phyloP scores from a whole-genome alignment of 2,113 vertebrate species.

The Hyaena hyaena region DNA sequence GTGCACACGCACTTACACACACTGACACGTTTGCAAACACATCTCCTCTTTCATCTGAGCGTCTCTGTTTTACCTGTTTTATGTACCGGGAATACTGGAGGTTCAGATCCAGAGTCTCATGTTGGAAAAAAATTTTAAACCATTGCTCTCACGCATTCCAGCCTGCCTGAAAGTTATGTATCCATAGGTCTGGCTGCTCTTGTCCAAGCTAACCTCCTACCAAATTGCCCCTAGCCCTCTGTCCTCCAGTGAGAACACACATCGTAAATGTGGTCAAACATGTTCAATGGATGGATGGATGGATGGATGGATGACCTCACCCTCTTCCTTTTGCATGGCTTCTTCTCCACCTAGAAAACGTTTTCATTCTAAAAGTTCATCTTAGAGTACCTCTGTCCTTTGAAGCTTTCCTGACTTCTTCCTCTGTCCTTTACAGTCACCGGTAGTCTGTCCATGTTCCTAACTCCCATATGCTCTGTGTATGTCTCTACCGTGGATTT shows the following conservation, averaged over 20 bases:
- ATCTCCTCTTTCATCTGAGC: not conserved
- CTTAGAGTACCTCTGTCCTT: not conserved
- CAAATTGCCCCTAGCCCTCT: not conserved
- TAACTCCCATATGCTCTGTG: rapidly evolving
- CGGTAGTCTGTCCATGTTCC: rapidly evolving
- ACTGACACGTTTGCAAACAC: no score
- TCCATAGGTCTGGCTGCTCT: not conserved
- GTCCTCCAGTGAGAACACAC: rapidly evolving
- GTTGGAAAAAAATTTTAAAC: not conserved
- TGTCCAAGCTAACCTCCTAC: not conserved
- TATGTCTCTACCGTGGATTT: rapidly evolving
- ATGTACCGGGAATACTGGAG: not conserved
- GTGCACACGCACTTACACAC: not conserved
- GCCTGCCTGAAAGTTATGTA: not conserved
- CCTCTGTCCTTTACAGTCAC: not conserved
- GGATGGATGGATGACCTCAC: not conserved
- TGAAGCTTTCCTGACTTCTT: no score
- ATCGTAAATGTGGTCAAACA: no score
- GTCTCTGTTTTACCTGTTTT: not conserved
- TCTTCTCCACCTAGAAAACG: not conserved
- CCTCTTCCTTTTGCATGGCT: not conserved
- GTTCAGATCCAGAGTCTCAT: not conserved
- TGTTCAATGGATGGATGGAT: not conserved
- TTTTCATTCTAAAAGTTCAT: not conserved
- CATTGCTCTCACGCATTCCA: not conserved